Conservation (phyloP, 23 tunicate species). For the Aplidium turbinatum region DNA sequence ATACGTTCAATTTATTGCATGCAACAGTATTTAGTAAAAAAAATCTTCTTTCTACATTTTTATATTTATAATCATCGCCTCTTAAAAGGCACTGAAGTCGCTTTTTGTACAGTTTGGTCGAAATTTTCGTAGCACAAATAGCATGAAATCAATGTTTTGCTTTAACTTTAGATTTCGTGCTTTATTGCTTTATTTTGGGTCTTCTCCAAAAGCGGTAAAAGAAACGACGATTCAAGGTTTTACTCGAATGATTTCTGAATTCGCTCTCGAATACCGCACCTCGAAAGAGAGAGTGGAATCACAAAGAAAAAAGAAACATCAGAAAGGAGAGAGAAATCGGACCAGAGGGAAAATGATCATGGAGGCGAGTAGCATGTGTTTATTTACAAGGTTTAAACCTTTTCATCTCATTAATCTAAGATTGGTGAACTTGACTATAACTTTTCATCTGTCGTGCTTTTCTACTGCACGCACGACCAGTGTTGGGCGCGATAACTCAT, state of each 20-base stretch:
- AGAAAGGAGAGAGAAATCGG: slow-evolving; percentile 67
- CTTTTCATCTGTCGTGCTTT: no score
- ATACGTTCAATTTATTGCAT: no score
- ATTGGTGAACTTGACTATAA: background rate
- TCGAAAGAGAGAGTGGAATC: slow-evolving; percentile 76
- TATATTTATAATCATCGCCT: no score
- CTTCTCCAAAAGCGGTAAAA: slow-evolving; percentile 31
- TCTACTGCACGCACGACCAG: no score
- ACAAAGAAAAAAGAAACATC: slow-evolving; percentile 65
- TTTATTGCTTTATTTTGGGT: slow-evolving; percentile 63
- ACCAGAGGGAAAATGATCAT: slow-evolving; percentile 89
- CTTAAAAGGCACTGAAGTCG: no score
- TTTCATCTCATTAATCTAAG: background rate
- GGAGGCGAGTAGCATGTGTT: slow-evolving; percentile 62
- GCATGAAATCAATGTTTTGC: no score
- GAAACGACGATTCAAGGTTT: slow-evolving; percentile 65
- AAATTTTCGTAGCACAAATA: no score
- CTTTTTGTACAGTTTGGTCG: no score
- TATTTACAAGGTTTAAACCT: no score
- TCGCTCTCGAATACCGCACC: slow-evolving; percentile 96
- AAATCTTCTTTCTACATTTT: no score
- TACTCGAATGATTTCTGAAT: slow-evolving; percentile 86
- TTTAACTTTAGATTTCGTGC: slow-evolving; percentile 63
- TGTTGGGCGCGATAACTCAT: no score
- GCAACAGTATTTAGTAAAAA: no score